phyloP scores from a whole-genome alignment of 2,888 invertebrate genomes.

The Tuberolachnus salignus region DNA sequence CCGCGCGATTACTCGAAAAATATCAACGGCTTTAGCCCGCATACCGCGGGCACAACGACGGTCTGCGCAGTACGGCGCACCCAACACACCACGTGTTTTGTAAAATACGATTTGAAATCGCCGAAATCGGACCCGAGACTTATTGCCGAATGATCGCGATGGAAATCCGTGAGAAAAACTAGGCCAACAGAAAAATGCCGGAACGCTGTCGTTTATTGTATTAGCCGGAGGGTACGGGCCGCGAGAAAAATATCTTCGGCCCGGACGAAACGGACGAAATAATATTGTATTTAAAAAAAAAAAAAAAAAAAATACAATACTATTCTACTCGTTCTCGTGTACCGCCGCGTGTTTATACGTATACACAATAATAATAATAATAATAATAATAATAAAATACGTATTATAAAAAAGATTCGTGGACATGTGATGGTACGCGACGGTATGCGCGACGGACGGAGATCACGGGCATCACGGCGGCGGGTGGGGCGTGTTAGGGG shows the following conservation, averaged over 20 bases:
- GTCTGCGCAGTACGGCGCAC: no score
- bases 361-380: no score
- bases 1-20: no score
- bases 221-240: background rate
- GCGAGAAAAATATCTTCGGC: background rate
- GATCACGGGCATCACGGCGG: background rate
- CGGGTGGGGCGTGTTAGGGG: no score
- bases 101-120: no score
- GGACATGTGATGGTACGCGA: conserved; percentile 33
- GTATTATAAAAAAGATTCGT: background rate
- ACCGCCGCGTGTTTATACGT: no score
- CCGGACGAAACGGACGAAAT: background rate
- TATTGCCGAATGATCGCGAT: no score
- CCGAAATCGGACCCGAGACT: no score
- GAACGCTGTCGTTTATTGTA: background rate
- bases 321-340: background rate
- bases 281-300: background rate
- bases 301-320: background rate
- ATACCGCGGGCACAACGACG: no score
- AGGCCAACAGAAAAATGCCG: conserved; percentile 13
- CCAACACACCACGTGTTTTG: no score
- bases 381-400: no score
- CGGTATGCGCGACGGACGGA: conserved; percentile 33
- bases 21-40: no score
- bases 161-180: conserved; percentile 43